A percentile compares a stretch with the other conserved stretches of the same genome.
phyloP scores from a whole-genome alignment of 2,888 invertebrate genomes.

The Agrotis segetum region DNA sequence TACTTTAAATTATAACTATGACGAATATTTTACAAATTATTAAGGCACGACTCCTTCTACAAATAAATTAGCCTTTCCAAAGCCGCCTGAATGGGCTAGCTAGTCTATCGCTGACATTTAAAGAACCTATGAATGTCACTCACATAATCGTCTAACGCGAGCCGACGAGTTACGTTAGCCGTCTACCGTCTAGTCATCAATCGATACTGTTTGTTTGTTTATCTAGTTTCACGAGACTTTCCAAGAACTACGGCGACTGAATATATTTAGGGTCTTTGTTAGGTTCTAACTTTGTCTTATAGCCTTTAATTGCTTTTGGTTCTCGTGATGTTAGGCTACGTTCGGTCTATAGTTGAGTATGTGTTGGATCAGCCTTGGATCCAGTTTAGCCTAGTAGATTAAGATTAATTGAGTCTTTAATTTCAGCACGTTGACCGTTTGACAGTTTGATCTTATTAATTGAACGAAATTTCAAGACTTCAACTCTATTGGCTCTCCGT shows the following conservation, averaged over 20 bases:
- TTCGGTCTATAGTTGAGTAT: neutral
- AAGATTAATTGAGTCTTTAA: slow-evolving; percentile 19
- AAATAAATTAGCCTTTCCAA: slow-evolving; percentile 15
- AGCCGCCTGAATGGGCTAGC: neutral
- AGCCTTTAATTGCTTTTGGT: neutral
- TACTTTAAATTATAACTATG: neutral
- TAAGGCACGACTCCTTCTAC: neutral
- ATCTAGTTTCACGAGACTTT: slow-evolving; percentile 6
- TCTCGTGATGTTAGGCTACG: neutral
- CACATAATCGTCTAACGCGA: slow-evolving; percentile 30
- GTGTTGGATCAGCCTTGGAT: neutral
- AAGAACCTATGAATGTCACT: slow-evolving; percentile 49
- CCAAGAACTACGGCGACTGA: slow-evolving; percentile 9
- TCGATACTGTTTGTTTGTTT: slow-evolving; percentile 35
- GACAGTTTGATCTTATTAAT: slow-evolving; percentile 5
- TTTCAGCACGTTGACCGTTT: neutral
- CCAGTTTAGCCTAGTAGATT: neutral
- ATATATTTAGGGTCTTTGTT: neutral
- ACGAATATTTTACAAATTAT: neutral
- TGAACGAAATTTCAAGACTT: neutral
- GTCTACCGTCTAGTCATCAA: slow-evolving; percentile 10
- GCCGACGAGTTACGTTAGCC: slow-evolving; percentile 27
- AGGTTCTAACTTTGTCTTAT: neutral
- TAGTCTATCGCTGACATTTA: slow-evolving; percentile 40
- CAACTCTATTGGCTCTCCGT: neutral